Base-by-base conservation (phyloP, 1,140 invertebrate genomes). In the Anoplolepis gracilipes region DNA sequence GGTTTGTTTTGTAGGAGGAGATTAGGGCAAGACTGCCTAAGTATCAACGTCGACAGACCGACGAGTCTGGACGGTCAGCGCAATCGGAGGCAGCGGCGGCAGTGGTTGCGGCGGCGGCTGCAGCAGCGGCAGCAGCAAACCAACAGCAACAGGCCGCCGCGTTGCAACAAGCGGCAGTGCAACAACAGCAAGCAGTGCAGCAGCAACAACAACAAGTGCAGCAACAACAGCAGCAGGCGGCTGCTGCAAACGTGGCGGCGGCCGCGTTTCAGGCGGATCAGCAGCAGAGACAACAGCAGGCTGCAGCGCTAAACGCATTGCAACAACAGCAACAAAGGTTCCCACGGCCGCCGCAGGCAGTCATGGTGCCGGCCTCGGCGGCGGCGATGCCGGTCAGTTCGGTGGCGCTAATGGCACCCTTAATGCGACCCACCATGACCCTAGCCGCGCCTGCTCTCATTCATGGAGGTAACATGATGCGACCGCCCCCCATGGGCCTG, bases 11-110 rank as follows among this genome's bases (percentile, higher is more conserved):
- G 62, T 91, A 99, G 95, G 98, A 99, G 93, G 98, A 99, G 95
- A 96, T 98, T 86, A 95, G 97, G 73, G 97, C 98, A 13, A 96
- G 97, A 85, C 95, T 97, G 91, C 95, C 96, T 3, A 98, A 97
- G 93, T 99, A 99, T 93, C 95, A 96, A 69, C 93, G 93, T 69
- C 95, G 95, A 88, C 95, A 95, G 85, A 91, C 91, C 36, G 94
- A 96, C 28, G 94, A 96, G n/a, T 93, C 95, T 55, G 76, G 76
- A 49, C 94, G 94, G 87, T 94, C 94, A 19, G 94, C 93, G 88
- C 95, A 95, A 64, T 94, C 96, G 5, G 96, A 97, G 85, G 95
- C 95, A 33, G 39, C 65, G 5, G 67, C 8, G 95, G 79, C 94
- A 89, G 95, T 94, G 7, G 28, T 76, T 49, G 55, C 65, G 5